phyloP scores from a whole-genome alignment of 2,113 vertebrate species.

The Columba livia region DNA sequence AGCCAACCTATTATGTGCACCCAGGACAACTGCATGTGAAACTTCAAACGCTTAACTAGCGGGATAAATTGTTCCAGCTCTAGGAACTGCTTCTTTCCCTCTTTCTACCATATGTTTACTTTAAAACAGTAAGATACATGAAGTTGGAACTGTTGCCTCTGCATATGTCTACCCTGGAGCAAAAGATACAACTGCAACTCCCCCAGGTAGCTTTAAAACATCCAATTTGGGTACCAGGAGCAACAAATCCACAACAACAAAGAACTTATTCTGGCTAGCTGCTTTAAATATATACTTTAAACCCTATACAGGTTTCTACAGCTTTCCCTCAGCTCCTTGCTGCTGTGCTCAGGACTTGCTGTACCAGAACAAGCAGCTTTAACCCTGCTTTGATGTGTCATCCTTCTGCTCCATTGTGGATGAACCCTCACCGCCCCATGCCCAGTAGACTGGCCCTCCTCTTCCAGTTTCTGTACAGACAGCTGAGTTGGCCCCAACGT shows the following conservation, averaged over 20 bases:
- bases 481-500: background rate
- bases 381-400: background rate
- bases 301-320: background rate
- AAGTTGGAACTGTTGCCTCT: background rate
- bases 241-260: fast-evolving
- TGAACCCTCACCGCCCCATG: too few relatives aligned
- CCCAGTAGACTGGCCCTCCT: background rate
- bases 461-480: background rate
- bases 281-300: background rate
- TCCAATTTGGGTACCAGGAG: background rate
- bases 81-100: background rate
- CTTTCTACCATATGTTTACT: background rate
- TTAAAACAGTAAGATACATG: background rate
- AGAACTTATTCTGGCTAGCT: background rate
- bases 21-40: background rate
- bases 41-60: background rate
- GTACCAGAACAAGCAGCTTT: background rate
- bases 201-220: background rate
- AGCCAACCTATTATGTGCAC: background rate
- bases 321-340: background rate
- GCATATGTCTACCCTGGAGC: background rate
- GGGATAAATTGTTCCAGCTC: background rate
- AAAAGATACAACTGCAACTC: background rate
- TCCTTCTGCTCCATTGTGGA: fast-evolving
- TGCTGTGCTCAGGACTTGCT: background rate